phyloP scores from a whole-genome alignment of 2,797 vertebrate species.

The Gallinago stenura region DNA sequence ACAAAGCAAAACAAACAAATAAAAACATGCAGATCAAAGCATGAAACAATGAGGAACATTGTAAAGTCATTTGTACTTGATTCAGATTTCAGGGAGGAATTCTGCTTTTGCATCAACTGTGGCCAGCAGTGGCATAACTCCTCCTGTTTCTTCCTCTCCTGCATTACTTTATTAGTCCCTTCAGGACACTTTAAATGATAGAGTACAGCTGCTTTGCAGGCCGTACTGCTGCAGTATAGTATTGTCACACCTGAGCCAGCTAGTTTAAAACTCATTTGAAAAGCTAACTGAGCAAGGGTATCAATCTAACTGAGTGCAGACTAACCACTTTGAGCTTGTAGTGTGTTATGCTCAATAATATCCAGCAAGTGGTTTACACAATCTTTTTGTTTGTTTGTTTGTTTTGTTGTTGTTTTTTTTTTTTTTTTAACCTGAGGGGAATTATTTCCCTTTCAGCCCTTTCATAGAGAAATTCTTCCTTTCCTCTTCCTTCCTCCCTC shows the following conservation, averaged over 20 bases:
- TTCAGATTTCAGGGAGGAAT: conserved; percentile 39
- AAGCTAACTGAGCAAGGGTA: background rate
- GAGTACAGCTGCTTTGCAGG: conserved; percentile 47
- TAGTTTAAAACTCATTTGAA: conserved; percentile 41
- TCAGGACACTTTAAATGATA: conserved; percentile 51
- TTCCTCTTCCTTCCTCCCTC: background rate
- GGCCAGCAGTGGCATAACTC: background rate
- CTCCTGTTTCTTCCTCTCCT: conserved; percentile 16
- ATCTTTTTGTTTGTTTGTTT: background rate
- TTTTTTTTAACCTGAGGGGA: background rate
- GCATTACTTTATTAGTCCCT: conserved; percentile 48
- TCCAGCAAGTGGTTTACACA: conserved; percentile 2
- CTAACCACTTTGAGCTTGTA: background rate
- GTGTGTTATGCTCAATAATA: background rate
- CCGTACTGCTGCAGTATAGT: background rate
- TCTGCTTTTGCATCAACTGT: conserved; percentile 10
- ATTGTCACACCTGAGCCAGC: conserved; percentile 49
- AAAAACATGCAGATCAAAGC: conserved; percentile 37
- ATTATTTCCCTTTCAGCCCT: conserved; percentile 34
- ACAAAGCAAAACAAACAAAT: conserved; percentile 42
- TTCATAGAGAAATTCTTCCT: background rate
- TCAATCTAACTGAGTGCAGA: background rate
- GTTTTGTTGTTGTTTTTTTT: background rate
- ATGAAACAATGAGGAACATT: conserved; percentile 2
- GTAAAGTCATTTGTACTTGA: background rate